Conservation (phyloP, 2,888 invertebrate species). For the Venusia cambrica region DNA sequence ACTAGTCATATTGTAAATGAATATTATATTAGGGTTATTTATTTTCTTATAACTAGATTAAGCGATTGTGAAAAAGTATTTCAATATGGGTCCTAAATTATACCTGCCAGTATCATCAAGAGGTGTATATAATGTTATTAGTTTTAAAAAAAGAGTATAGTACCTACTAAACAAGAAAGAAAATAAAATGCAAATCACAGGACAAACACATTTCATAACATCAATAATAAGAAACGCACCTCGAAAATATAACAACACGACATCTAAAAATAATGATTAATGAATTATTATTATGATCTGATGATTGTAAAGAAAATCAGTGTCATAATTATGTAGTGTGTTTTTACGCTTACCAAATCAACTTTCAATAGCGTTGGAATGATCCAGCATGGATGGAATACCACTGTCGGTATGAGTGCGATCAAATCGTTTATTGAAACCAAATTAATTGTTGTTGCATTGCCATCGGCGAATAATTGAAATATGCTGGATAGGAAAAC, state of each 20-base stretch:
- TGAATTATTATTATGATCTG: no score
- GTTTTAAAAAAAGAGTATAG: no score
- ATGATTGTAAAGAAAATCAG: no score
- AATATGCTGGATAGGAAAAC: slow-evolving; percentile 50
- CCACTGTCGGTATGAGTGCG: slow-evolving; percentile 24
- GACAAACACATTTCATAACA: slow-evolving; percentile 1
- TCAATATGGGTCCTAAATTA: slow-evolving; percentile 13
- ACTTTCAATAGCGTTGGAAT: slow-evolving; percentile 14
- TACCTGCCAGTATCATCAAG: slow-evolving; percentile 19
- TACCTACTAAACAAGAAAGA: no score
- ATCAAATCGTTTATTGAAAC: slow-evolving; percentile 33
- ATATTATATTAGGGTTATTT: slow-evolving; percentile 45
- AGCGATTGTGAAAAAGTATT: slow-evolving; percentile 11
- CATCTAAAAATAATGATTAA: no score
- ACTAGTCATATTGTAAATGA: slow-evolving; percentile 65
- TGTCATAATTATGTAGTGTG: no score
- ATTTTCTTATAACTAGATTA: slow-evolving; percentile 36
- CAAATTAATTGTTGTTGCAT: slow-evolving; percentile 35
- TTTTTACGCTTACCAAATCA: slow-evolving; percentile 16
- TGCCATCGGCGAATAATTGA: slow-evolving; percentile 35
- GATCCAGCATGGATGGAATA: slow-evolving; percentile 17
- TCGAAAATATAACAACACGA: no score
- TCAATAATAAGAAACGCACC: no score
- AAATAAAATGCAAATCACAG: slow-evolving; percentile 1
- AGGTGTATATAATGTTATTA: no score